Evolutionary conservation across 1,140 invertebrate genomes (phyloP), one percentile per base, ranked within the genome.

Genomic region (Adoxophyes honmai): DNA sequence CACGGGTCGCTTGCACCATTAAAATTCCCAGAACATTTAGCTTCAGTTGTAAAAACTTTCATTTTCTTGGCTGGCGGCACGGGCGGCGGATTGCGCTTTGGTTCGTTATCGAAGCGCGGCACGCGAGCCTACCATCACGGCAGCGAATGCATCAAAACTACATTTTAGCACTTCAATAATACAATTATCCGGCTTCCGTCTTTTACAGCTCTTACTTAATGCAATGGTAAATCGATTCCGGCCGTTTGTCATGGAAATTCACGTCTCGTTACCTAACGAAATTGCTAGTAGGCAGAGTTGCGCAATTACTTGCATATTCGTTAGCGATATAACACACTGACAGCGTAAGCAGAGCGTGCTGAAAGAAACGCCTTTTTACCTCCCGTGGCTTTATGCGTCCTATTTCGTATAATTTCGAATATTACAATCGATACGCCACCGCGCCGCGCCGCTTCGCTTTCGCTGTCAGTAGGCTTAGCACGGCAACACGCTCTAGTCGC

Each of bases 51-150:
- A 44, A 21, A 36, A 36, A 44, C 39, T 42, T 42, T 42, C 18
- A 4, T 44, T 21, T 44, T 44, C 39, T 44, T 6, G n/a, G 15
- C 15, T 21, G n/a, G 21, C 10, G 8, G 34, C 16, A 18, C 39
- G 10, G 18, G 62, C 36, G 52, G 37, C 52, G 34, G 56, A 66
- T 64, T 75, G 70, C 73, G 68, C 67, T 75, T 78, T 68, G 73
- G 66, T 75, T 68, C 64, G 73, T 78, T 77, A 82, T 84, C 78
- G 78, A 77, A 67, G 73, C 71, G 61, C 48, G 54, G 68, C 81
- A 84, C 78, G 81, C 81, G 73, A 84, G 76, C 60, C 75, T 39
- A 79, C 78, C 77, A 84, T 84, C 77, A 81, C 64, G 64, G 44
- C 54, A 57, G 60, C 70, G 75, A 80, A 73, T 81, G 81, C 81